phyloP scores from a whole-genome alignment of 1,140 invertebrate genomes.

The Centruroides vittatus region DNA sequence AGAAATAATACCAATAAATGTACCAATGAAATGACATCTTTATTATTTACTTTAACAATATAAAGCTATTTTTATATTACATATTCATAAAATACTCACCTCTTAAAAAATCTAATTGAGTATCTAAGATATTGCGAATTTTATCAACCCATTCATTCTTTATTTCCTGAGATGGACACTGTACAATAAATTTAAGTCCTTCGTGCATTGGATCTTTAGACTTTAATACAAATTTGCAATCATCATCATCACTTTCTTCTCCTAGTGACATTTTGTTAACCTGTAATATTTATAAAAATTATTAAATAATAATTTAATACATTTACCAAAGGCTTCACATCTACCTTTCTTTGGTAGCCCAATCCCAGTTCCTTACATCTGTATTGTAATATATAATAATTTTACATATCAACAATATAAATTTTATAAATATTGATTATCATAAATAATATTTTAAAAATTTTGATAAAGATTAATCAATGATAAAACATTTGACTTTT shows the following conservation, averaged over 20 bases:
- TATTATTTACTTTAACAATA: neutral
- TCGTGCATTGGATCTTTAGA: conserved; percentile 65
- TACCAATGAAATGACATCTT: neutral
- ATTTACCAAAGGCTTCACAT: no score
- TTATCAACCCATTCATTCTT: conserved; percentile 66
- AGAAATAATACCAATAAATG: neutral
- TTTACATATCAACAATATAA: no score
- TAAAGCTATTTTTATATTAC: no score
- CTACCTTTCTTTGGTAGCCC: no score
- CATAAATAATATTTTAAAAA: no score
- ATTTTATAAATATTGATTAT: no score
- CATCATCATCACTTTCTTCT: conserved; percentile 40
- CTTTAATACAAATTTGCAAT: conserved; percentile 60
- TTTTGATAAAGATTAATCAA: no score
- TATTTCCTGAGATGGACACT: conserved; percentile 46
- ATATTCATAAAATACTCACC: conserved; percentile 10
- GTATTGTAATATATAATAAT: no score
- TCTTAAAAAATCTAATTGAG: conserved; percentile 64
- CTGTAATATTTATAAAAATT: conserved; percentile 33
- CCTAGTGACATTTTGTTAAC: conserved; percentile 87
- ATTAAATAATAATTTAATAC: no score
- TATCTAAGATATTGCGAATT: conserved; percentile 69
- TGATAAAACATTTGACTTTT: no score
- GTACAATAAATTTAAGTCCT: conserved; percentile 55
- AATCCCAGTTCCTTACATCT: no score